phyloP scores from a whole-genome alignment of 64 coral and sea anemone species.

The Actinia tenebrosa region DNA sequence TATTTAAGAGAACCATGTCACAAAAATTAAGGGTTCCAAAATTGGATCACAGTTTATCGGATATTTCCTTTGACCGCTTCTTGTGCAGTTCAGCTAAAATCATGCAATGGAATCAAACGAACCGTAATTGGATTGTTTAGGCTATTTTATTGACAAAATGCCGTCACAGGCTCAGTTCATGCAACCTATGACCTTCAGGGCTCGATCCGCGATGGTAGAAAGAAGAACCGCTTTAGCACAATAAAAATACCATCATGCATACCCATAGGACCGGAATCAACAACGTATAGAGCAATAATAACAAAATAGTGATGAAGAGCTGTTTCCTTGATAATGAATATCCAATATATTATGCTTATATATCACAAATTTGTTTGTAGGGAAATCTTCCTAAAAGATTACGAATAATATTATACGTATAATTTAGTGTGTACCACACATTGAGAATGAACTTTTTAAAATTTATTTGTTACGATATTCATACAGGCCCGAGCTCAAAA shows the following conservation, averaged over 20 bases:
- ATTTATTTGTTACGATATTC: too few relatives aligned
- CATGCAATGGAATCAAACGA: background rate
- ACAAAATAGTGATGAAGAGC: background rate
- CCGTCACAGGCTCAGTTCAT: background rate
- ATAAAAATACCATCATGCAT: background rate
- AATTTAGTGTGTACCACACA: background rate
- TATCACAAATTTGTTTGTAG: background rate
- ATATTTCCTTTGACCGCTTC: background rate
- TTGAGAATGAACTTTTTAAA: too few relatives aligned
- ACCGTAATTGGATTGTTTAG: background rate
- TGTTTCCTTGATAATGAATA: background rate
- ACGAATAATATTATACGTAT: background rate
- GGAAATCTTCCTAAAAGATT: background rate
- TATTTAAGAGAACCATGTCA: background rate
- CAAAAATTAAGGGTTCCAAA: background rate
- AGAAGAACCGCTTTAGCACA: background rate
- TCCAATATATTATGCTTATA: background rate
- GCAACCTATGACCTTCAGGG: background rate
- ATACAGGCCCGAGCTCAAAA: too few relatives aligned
- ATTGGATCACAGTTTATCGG: background rate
- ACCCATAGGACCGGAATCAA: background rate
- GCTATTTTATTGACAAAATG: background rate
- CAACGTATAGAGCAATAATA: background rate
- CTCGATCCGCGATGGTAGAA: background rate
- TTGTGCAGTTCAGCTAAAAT: background rate